Conservation (phyloP, 2,888 invertebrate species). For the Vannuccia rotundouncinata region DNA sequence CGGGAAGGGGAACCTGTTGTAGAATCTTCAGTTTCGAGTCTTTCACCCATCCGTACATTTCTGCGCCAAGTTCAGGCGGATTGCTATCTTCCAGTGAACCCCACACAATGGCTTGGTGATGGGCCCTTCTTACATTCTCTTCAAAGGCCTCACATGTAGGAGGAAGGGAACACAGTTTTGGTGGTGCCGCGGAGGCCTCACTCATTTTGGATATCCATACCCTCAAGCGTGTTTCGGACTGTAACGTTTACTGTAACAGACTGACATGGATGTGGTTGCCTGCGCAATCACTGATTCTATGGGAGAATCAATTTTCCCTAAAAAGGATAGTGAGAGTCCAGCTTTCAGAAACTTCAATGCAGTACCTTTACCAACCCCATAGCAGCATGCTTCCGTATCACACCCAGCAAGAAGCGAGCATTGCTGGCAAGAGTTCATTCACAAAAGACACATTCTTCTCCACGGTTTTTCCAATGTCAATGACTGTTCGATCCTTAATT, state of each 20-base stretch:
- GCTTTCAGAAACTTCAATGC: neutral
- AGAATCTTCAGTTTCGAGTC: neutral
- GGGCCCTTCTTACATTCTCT: neutral
- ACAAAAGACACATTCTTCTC: neutral
- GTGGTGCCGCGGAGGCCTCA: neutral
- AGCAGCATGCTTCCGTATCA: constrained; percentile 9
- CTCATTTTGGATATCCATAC: neutral
- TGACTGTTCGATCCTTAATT: constrained; percentile 3
- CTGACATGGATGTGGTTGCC: neutral
- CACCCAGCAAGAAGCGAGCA: constrained; percentile 9
- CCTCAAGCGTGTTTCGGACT: neutral
- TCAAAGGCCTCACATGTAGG: constrained; percentile 13
- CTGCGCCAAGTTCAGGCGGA: neutral
- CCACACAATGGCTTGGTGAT: constrained; percentile 17
- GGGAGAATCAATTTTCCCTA: neutral
- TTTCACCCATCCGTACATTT: constrained; percentile 9
- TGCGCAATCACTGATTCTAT: neutral
- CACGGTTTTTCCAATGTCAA: constrained; percentile 14
- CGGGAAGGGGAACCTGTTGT: neutral
- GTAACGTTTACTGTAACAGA: neutral
- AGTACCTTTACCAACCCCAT: constrained; percentile 9
- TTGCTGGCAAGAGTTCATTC: neutral
- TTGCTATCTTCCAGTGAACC: neutral
- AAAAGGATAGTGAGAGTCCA: constrained; percentile 6
- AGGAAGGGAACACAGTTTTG: constrained; percentile 8